Conservation (phyloP, 1,140 invertebrate species). For the Drosophila insularis region DNA sequence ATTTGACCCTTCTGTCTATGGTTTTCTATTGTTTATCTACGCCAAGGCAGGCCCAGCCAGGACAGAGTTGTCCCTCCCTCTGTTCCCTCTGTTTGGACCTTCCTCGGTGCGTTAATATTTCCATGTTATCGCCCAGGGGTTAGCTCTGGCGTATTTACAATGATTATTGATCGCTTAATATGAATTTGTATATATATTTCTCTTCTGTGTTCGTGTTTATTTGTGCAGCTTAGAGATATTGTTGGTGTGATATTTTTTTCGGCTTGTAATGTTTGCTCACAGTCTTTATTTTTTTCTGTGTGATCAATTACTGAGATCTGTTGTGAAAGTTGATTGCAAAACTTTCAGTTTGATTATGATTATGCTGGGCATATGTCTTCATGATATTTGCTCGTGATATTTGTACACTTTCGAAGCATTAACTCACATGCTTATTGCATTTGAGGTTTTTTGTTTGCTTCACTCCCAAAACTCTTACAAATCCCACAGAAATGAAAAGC, state of each 20-base stretch:
- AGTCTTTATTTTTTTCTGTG: conserved; percentile 15
- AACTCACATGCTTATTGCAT: conserved; percentile 29
- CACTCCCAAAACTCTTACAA: background rate
- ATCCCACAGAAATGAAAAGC: conserved; percentile 29
- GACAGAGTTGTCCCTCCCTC: background rate
- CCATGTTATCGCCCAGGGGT: conserved; percentile 64
- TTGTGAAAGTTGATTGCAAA: conserved; percentile 51
- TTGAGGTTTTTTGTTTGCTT: background rate
- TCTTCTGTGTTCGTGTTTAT: conserved; percentile 47
- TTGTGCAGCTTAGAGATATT: conserved; percentile 63
- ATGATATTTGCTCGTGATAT: conserved; percentile 20
- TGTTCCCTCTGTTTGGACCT: conserved; percentile 12
- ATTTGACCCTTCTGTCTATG: conserved; percentile 68
- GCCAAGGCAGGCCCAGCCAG: conserved; percentile 40
- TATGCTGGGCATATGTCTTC: conserved; percentile 5
- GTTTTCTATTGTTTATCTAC: conserved; percentile 79
- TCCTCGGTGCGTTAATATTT: conserved; percentile 65
- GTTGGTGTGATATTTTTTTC: conserved; percentile 37
- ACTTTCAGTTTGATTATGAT: conserved; percentile 46
- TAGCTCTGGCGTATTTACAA: conserved; percentile 74
- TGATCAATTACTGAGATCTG: conserved; percentile 59
- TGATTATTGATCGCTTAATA: conserved; percentile 81
- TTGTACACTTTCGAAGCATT: conserved; percentile 49
- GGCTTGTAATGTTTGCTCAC: conserved; percentile 30
- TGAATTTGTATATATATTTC: conserved; percentile 46